Evolutionary conservation across 1,140 invertebrate species (phyloP), one percentile per base, ranked within the genome.

Genomic region (Drosophila bifasciata): DNA sequence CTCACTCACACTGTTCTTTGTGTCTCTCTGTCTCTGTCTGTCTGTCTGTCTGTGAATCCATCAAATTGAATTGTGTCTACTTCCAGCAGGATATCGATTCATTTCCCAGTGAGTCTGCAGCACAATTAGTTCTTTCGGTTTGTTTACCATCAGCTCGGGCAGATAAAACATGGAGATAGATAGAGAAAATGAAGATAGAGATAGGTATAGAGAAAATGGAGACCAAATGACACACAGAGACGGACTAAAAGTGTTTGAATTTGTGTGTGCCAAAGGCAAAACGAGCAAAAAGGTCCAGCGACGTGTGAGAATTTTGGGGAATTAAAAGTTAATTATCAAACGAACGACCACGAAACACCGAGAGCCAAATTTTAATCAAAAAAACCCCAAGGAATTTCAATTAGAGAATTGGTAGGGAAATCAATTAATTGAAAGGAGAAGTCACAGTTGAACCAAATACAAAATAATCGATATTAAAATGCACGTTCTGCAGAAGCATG

Each of bases 41-140:
- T 9, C 53, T 23, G 15, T 32, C 25, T 74, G 53, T 70, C 36
- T 71, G 60, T 39, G n/a, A 25, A 40, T 53, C 23, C 39, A 55
- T 55, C 21, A 36, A 16, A 9, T 6, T 23, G n/a, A 15, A 19
- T 51, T 43, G 40, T 51, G 58, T 62, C 67, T 56, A 55, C 61
- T 68, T 67, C 50, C 28, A 62, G 50, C 81, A 78, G 81, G 83
- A 86, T 86, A 86, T 86, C 83, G 83, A 88, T 88, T 86, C 55
- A 89, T 88, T 88, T 89, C 85, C 84, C 75, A 66, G 78, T 1
- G 1, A 70, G 84, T 75, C 79, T 89, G 76, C 71, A 73, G 68
- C 77, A 74, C 85, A 88, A 88, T 88, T 89, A 89, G 79, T 85
- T 58, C 68, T 55, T 62, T 79, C 32, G 61, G 77, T 76, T 81